Conservation (phyloP, 2,888 invertebrate genomes). For the Acleris sparsana region DNA sequence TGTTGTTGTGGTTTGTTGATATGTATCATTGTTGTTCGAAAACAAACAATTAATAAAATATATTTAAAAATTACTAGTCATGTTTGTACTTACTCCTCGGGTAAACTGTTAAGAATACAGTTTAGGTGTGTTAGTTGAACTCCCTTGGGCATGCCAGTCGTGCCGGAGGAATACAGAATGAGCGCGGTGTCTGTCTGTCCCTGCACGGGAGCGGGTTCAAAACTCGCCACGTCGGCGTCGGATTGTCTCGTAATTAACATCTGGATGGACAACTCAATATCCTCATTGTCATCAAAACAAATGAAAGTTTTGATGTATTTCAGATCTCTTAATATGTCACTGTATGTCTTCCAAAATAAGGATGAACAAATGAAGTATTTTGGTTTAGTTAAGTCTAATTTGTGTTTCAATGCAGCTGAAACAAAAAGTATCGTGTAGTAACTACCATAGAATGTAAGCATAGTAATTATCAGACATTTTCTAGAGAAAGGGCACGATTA, state of each 20-base stretch:
- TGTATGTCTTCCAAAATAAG: slow-evolving; percentile 70
- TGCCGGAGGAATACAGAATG: slow-evolving; percentile 87
- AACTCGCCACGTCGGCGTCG: slow-evolving; percentile 56
- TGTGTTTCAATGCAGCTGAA: slow-evolving; percentile 85
- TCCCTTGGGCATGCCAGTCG: slow-evolving; percentile 88
- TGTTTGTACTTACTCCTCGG: slow-evolving; percentile 52
- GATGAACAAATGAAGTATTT: slow-evolving; percentile 86
- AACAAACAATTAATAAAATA: no score
- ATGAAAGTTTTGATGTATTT: slow-evolving; percentile 56
- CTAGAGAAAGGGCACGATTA: no score
- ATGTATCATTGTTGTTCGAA: no score
- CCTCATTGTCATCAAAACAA: slow-evolving; percentile 52
- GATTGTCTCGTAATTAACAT: slow-evolving; percentile 48
- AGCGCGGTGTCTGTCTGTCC: slow-evolving; percentile 60
- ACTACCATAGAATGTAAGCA: no score
- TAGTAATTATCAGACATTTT: background rate
- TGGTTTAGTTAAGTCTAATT: slow-evolving; percentile 85
- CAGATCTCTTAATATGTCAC: slow-evolving; percentile 52
- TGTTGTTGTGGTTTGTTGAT: no score
- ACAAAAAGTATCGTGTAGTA: background rate
- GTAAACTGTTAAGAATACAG: slow-evolving; percentile 64
- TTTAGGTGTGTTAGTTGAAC: slow-evolving; percentile 85
- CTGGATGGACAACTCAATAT: slow-evolving; percentile 48
- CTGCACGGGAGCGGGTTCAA: slow-evolving; percentile 73
- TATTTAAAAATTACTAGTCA: no score